phyloP scores from a whole-genome alignment of 2,888 invertebrate genomes.

The Lithophane socia region DNA sequence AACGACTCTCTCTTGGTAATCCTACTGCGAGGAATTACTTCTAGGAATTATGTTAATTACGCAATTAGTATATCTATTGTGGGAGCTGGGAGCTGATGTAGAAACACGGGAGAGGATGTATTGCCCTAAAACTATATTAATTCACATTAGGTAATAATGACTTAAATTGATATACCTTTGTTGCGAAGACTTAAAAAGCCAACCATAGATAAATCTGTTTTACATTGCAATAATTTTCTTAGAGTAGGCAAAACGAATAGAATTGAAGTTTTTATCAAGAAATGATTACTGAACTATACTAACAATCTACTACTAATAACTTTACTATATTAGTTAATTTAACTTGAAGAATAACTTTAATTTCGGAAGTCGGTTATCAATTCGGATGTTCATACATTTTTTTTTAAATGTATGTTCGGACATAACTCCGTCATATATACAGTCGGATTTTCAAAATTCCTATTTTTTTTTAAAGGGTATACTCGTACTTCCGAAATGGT shows the following conservation, averaged over 20 bases:
- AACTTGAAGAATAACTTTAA: too few species aligned
- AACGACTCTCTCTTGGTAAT: constrained; percentile 15
- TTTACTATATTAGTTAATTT: too few species aligned
- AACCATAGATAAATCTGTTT: neutral
- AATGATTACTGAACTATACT: too few species aligned
- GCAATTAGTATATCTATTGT: neutral
- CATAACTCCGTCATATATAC: too few species aligned
- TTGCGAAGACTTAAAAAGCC: neutral
- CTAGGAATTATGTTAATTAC: constrained; percentile 17
- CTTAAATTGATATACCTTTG: neutral
- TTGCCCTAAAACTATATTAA: neutral
- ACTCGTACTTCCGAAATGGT: too few species aligned
- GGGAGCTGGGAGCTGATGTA: constrained; percentile 1
- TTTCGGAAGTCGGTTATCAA: too few species aligned
- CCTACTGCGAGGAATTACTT: constrained; percentile 21
- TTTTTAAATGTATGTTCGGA: too few species aligned
- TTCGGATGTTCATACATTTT: too few species aligned
- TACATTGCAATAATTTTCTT: neutral
- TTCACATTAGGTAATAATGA: neutral
- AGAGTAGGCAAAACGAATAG: neutral
- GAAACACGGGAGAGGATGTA: neutral
- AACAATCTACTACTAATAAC: too few species aligned
- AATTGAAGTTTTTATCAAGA: neutral
- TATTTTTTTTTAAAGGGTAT: too few species aligned
- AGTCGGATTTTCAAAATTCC: too few species aligned